Base-by-base conservation (phyloP, 2,888 invertebrate genomes). In the Balanococcus diminutus region DNA sequence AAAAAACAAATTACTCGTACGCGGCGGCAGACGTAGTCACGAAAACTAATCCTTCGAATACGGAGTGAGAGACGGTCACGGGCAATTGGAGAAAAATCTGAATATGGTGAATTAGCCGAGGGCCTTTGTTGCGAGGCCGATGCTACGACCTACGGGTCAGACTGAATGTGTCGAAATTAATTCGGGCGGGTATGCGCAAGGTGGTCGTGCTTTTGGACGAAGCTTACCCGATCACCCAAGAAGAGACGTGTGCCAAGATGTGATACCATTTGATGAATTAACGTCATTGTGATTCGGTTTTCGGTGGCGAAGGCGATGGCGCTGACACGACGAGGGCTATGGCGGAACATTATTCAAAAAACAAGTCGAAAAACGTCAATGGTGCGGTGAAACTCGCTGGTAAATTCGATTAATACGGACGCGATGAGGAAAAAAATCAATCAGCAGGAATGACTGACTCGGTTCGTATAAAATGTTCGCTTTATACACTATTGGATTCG, bases 41-140 rank as follows among this genome's bases (percentile, higher is more conserved):
- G 56, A 56, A 56, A 56, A 9, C 22, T 56, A 56, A 56, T 56
- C 56, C 56, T 5, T 56, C 22, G 56, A 56, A 22, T 5, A 19
- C 8, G 0, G 22, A 0, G 22, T 8, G 8, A 19, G 19, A 56
- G 56, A 56, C 22, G 67, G 67, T 67, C 67, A 67, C 67, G 67
- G 67, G 67, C 67, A 67, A 67, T 67, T 67, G 25, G 67, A 67
- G 28, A 67, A 67, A 67, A 67, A 67, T 67, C 67, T 67, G 67
- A 67, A 67, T 67, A 67, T 67, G 67, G 67, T 67, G 28, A 67
- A 67, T 67, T 67, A 67, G 67, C 16, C 16, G 4, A 0, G 22
- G n/a, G 67, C 67, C 28, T 67, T 67, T 67, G 67, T 67, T 67
- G 22, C n/a, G 22, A 2, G 4, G 28, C 4, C 67, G 31, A 16